Percentiles rank a stretch among this genome's conserved stretches.
phyloP scores from a whole-genome alignment of 2,888 invertebrate genomes.

The Dasysyrphus tricinctus region DNA sequence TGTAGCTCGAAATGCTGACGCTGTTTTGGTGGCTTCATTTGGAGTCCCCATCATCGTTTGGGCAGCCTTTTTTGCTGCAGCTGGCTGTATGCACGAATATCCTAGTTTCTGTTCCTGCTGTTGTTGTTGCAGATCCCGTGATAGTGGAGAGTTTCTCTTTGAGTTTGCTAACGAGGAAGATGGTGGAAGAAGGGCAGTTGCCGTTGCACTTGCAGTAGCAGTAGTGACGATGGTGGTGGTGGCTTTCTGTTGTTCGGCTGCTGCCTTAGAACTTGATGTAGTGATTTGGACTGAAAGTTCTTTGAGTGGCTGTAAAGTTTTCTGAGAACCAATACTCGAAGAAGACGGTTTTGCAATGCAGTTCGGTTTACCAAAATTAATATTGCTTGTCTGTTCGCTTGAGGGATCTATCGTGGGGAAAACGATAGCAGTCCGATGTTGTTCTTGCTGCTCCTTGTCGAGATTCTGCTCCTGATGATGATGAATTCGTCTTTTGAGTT shows the following conservation, averaged over 20 bases:
- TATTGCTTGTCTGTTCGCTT: slow-evolving; percentile 73
- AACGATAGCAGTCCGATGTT: slow-evolving; percentile 12
- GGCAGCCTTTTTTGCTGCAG: slow-evolving; percentile 44
- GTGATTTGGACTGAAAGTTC: slow-evolving; percentile 67
- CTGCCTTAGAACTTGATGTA: slow-evolving; percentile 53
- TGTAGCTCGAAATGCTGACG: slow-evolving; percentile 28
- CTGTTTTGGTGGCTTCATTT: slow-evolving; percentile 33
- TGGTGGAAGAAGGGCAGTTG: slow-evolving; percentile 13
- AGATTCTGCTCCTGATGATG: slow-evolving; percentile 54
- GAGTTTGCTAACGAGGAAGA: slow-evolving; percentile 44
- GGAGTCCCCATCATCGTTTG: slow-evolving; percentile 51
- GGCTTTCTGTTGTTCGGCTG: slow-evolving; percentile 46
- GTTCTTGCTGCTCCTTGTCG: slow-evolving; percentile 42
- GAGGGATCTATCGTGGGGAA: slow-evolving; percentile 63
- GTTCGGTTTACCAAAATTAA: slow-evolving; percentile 67
- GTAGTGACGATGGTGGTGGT: slow-evolving; percentile 34
- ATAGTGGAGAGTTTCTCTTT: slow-evolving; percentile 53
- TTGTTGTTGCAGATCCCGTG: slow-evolving; percentile 33
- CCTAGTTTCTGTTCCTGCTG: slow-evolving; percentile 29
- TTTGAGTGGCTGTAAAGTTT: slow-evolving; percentile 62
- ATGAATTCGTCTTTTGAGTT: slow-evolving; percentile 63
- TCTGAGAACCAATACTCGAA: slow-evolving; percentile 33
- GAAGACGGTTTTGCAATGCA: slow-evolving; percentile 61
- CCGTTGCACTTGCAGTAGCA: slow-evolving; percentile 14
- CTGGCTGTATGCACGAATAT: slow-evolving; percentile 37